A percentile compares a stretch with the other conserved stretches of the same genome.
Conservation (phyloP, 2,113 vertebrate genomes). For the Dendrocopos noguchii region DNA sequence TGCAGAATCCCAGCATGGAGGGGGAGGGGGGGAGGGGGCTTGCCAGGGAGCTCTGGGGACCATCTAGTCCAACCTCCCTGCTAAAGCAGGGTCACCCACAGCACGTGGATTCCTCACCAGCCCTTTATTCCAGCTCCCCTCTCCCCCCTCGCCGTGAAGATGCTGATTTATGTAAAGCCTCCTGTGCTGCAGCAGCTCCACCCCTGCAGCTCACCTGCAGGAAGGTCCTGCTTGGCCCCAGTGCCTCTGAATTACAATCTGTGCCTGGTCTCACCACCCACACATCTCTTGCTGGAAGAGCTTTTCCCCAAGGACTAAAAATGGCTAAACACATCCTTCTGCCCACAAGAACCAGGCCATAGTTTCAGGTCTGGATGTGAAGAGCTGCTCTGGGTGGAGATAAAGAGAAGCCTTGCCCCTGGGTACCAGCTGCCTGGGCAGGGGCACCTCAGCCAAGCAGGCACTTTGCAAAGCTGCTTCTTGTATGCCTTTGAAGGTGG, state of each 20-base stretch:
- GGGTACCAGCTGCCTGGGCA: accelerated
- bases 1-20: too few relatives aligned
- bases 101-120: background rate
- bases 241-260: background rate
- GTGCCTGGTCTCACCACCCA: background rate
- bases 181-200: background rate
- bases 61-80: too few relatives aligned
- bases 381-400: background rate
- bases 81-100: too few relatives aligned
- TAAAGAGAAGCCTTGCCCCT: background rate
- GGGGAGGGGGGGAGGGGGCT: too few relatives aligned
- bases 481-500: background rate
- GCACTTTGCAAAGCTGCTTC: accelerated
- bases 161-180: background rate
- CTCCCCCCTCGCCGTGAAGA: accelerated
- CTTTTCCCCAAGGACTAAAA: background rate
- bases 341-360: background rate
- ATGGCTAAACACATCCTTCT: background rate
- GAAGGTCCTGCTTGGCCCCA: background rate
- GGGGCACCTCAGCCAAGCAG: accelerated
- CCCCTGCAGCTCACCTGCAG: background rate
- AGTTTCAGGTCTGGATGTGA: background rate
- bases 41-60: too few relatives aligned
- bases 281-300: accelerated
- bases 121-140: background rate